Percentiles rank a stretch among this genome's conserved stretches.
These are phyloP conservation scores for Bibio marci DNA, from an alignment of 2,888 invertebrate genomes.

Conservation along the genomic window DNA sequence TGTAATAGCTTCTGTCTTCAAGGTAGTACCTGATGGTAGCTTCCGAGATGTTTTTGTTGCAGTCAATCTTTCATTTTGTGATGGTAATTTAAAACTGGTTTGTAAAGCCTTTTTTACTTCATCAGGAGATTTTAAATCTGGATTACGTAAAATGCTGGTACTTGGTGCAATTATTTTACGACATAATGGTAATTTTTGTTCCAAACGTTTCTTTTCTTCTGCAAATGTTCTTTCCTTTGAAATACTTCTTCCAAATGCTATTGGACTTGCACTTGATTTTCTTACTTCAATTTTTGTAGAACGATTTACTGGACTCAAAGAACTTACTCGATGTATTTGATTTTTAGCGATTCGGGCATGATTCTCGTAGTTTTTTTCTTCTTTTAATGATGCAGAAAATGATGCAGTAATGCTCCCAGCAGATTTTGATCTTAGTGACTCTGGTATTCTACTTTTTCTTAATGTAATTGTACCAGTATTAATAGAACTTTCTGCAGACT, in stretches of 20 bases:
- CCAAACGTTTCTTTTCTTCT: constrained; percentile 33
- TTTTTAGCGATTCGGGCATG: constrained; percentile 14
- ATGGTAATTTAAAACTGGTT: constrained; percentile 21
- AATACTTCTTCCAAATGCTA: constrained; percentile 29
- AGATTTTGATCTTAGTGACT: constrained; percentile 27
- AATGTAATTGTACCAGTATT: constrained; percentile 26
- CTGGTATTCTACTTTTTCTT: constrained; percentile 22
- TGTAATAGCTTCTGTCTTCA: constrained; percentile 27
- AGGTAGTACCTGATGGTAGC: constrained; percentile 21
- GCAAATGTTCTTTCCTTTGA: constrained; percentile 41
- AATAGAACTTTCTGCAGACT: constrained; percentile 21
- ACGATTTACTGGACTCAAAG: constrained; percentile 21
- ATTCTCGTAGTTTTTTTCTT: constrained; percentile 7
- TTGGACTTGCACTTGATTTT: constrained; percentile 27
- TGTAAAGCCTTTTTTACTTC: constrained; percentile 36
- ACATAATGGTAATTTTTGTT: constrained; percentile 19
- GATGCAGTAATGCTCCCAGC: constrained; percentile 14
- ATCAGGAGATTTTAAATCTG: constrained; percentile 38
- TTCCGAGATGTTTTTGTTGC: constrained; percentile 10
- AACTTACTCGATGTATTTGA: constrained; percentile 18
- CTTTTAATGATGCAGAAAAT: constrained; percentile 5
- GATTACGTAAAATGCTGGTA: constrained; percentile 30
- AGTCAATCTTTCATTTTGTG: constrained; percentile 15
- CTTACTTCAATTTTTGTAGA: constrained; percentile 14
- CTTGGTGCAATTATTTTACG: constrained; percentile 26